phyloP scores from a whole-genome alignment of 2,888 invertebrate genomes.

The Eremobia ochroleuca region DNA sequence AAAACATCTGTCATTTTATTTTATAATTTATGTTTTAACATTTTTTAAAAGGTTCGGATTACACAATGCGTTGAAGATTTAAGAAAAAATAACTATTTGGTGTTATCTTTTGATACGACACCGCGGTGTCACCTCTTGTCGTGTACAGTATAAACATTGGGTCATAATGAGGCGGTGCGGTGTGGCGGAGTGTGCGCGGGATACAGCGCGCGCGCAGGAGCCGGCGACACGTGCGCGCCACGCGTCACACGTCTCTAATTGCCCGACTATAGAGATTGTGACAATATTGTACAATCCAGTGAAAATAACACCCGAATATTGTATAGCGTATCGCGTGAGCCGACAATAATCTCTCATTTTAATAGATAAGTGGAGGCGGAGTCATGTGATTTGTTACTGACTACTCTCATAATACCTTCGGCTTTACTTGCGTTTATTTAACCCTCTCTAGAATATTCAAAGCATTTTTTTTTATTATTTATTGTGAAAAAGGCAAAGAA shows the following conservation, averaged over 20 bases:
- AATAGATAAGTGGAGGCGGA: constrained; percentile 90
- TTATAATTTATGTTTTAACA: constrained; percentile 57
- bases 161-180: constrained; percentile 79
- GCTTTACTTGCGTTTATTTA: constrained; percentile 68
- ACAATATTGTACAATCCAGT: constrained; percentile 91
- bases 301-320: constrained; percentile 89
- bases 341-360: constrained; percentile 90
- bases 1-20: constrained; percentile 73
- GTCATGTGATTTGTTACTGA: constrained; percentile 86
- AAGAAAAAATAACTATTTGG: constrained; percentile 32
- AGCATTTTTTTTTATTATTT: constrained; percentile 1
- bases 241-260: constrained; percentile 90
- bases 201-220: constrained; percentile 62
- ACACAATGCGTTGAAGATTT: constrained; percentile 16
- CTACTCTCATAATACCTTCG: constrained; percentile 65
- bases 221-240: constrained; percentile 84
- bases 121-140: constrained; percentile 74
- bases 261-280: constrained; percentile 88
- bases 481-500: constrained; percentile 27
- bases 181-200: constrained; percentile 75
- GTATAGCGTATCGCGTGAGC: constrained; percentile 80
- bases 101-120: constrained; percentile 78
- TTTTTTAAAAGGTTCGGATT: constrained; percentile 38
- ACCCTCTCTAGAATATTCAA: constrained; percentile 54
- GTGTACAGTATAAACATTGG: constrained; percentile 84